A percentile compares a stretch with the other conserved stretches of the same genome.
Conservation (phyloP, 2,888 invertebrate species). For the Saturnia pavonia region DNA sequence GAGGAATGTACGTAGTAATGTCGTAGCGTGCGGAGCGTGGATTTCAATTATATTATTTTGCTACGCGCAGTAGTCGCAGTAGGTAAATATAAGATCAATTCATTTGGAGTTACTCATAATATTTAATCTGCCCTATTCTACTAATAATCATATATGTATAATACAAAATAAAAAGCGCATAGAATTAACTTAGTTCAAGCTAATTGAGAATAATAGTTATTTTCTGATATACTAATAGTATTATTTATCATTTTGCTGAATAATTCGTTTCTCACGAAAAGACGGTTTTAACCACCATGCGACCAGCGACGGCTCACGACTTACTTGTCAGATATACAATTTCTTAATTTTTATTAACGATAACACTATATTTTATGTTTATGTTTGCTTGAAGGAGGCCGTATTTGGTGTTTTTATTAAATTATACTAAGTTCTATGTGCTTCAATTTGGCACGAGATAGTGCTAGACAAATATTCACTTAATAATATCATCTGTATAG, state of each 20-base stretch:
- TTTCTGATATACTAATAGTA: too few species aligned
- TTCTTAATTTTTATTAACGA: background rate
- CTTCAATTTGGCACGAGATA: background rate
- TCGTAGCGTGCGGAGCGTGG: constrained; percentile 7
- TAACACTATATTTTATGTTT: background rate
- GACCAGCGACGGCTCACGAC: background rate
- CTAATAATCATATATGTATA: too few species aligned
- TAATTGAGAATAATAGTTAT: too few species aligned
- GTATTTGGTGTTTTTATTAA: background rate
- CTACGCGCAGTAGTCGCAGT: constrained; percentile 19
- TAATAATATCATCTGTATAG: background rate
- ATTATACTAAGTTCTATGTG: background rate
- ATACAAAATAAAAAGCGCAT: too few species aligned
- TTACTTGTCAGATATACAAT: background rate
- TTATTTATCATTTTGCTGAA: too few species aligned
- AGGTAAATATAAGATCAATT: background rate
- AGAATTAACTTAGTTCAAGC: too few species aligned
- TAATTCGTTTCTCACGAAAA: background rate
- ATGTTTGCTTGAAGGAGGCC: too few species aligned
- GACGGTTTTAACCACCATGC: background rate
- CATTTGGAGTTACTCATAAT: background rate
- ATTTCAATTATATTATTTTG: background rate
- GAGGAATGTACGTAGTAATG: background rate
- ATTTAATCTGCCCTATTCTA: too few species aligned
- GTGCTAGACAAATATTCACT: background rate